These are phyloP conservation scores for Margaritifera margaritifera DNA, from an alignment of 2,888 invertebrate species.

Conservation along the genomic window DNA sequence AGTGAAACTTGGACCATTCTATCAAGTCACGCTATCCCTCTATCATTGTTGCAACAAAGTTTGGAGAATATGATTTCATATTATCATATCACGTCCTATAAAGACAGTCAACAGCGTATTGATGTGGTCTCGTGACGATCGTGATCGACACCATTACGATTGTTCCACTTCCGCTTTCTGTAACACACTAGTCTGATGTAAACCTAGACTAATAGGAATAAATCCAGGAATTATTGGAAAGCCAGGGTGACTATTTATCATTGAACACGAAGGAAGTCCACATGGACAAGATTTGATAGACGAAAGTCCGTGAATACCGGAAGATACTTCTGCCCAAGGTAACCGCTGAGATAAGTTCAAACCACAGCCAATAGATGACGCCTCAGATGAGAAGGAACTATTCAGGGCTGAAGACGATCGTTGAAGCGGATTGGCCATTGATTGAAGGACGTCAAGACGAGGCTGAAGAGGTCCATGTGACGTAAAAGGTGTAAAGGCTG, in stretches of 20 bases:
- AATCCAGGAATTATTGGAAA: no score
- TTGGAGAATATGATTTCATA: no score
- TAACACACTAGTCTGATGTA: slow-evolving; percentile 2
- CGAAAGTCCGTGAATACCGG: slow-evolving; percentile 22
- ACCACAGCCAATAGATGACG: slow-evolving; percentile 18
- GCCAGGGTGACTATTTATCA: slow-evolving; percentile 21
- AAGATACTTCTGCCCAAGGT: slow-evolving; percentile 16
- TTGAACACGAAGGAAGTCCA: slow-evolving; percentile 32
- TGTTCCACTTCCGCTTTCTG: slow-evolving; percentile 20
- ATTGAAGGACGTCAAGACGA: slow-evolving; percentile 34
- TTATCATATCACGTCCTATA: no score
- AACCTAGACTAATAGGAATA: no score
- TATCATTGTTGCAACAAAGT: no score
- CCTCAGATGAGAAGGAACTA: slow-evolving; percentile 21
- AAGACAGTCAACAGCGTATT: no score
- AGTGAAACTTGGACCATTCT: no score
- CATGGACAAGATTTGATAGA: slow-evolving; percentile 37
- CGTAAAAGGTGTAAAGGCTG: slow-evolving; percentile 43
- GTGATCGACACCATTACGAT: slow-evolving; percentile 6
- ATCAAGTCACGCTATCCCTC: no score
- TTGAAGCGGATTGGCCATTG: slow-evolving; percentile 14
- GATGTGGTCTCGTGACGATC: no score
- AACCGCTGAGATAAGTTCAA: slow-evolving; percentile 32
- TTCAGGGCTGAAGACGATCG: slow-evolving; percentile 22
- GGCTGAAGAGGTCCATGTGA: slow-evolving; percentile 36